phyloP scores from a whole-genome alignment of 2,888 invertebrate species.

The Dromius quadrimaculatus region DNA sequence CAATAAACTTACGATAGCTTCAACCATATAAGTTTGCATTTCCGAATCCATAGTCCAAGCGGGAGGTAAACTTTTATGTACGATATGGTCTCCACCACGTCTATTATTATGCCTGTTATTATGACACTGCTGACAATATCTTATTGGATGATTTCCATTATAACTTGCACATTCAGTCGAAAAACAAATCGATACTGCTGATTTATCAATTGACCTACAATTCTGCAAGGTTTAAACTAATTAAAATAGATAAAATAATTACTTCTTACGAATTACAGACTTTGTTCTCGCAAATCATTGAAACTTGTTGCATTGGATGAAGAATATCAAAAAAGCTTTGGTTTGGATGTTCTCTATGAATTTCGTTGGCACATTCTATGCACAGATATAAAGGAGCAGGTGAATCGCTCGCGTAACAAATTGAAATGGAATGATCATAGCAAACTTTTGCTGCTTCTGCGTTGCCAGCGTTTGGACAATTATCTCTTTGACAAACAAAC shows the following conservation, averaged over 20 bases:
- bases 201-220: conserved; percentile 90
- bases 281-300: conserved; percentile 96
- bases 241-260: not conserved
- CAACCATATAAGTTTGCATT: conserved; percentile 93
- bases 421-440: conserved; percentile 92
- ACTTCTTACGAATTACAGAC: conserved; percentile 63
- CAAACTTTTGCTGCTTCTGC: conserved; percentile 94
- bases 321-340: conserved; percentile 88
- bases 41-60: conserved; percentile 92
- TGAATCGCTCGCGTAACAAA: conserved; percentile 85
- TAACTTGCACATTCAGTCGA: conserved; percentile 96
- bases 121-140: conserved; percentile 92
- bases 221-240: conserved; percentile 72
- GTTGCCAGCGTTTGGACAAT: conserved; percentile 88
- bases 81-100: conserved; percentile 90
- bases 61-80: conserved; percentile 86
- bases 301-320: conserved; percentile 94
- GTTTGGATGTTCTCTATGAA: conserved; percentile 88
- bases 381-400: conserved; percentile 97
- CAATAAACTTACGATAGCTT: conserved; percentile 91
- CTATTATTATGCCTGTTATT: conserved; percentile 89
- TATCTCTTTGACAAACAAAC: conserved; percentile 90
- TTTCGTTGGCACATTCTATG: conserved; percentile 94
- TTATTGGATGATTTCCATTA: conserved; percentile 95
- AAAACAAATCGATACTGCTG: conserved; percentile 96